phyloP scores from a whole-genome alignment of 2,888 invertebrate genomes.

The Tinea pellionella region DNA sequence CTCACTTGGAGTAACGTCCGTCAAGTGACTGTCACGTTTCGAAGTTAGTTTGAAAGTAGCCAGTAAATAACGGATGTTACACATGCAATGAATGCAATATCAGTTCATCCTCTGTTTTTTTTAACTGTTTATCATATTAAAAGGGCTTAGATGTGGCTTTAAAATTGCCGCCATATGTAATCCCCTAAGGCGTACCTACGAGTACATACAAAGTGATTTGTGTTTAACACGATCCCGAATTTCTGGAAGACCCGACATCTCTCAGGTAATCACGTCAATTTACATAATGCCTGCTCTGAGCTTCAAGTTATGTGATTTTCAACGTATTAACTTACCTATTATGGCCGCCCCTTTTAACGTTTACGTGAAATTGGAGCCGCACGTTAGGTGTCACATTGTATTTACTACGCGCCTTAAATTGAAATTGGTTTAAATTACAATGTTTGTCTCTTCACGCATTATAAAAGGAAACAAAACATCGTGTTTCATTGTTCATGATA shows the following conservation, averaged over 20 bases:
- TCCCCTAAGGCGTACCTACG: neutral
- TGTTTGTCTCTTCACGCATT: too few species aligned
- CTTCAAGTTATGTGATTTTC: constrained; percentile 15
- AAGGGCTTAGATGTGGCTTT: neutral
- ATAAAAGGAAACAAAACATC: too few species aligned
- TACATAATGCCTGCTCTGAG: constrained; percentile 22
- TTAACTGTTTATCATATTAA: neutral
- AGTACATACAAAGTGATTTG: constrained; percentile 22
- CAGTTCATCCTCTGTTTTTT: neutral
- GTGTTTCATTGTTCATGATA: too few species aligned
- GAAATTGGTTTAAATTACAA: too few species aligned
- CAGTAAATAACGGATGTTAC: too few species aligned
- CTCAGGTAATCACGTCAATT: constrained; percentile 22
- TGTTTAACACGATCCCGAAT: constrained; percentile 22
- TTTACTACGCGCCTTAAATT: neutral
- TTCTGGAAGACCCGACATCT: constrained; percentile 15
- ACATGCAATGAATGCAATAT: too few species aligned
- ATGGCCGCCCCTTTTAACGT: constrained; percentile 4
- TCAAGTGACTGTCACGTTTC: too few species aligned
- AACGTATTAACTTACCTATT: constrained; percentile 12
- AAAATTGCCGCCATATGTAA: constrained; percentile 1
- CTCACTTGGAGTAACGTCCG: too few species aligned
- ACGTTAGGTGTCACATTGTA: neutral
- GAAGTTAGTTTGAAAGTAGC: too few species aligned
- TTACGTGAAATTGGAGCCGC: constrained; percentile 6